Evolutionary conservation across 1,140 invertebrate species (phyloP), one percentile per base, ranked within the genome.

Genomic region (Himalopsyche phryganea): DNA sequence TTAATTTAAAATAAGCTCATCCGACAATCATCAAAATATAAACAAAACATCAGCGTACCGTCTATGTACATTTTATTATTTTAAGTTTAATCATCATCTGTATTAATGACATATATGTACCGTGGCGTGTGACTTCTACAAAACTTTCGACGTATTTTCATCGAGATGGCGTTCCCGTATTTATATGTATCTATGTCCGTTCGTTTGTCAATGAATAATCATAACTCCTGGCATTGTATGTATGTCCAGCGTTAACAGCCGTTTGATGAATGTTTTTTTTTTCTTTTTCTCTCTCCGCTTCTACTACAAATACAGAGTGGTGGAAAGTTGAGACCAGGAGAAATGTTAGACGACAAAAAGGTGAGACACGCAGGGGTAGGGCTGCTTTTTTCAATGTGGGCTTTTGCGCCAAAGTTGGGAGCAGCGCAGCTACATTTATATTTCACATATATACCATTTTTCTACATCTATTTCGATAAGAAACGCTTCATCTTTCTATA

Each of bases 301-400:
- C 23, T 28, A 28, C 23, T 19, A 28, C 20, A 52, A 35, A 47
- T 13, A 45, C 62, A 64, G 58, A 50, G 38, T 46, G 74, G 74
- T 72, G 75, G 68, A 68, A 94, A 92, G 86, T 88, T 94, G 77
- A 89, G 91, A 67, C 91, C 91, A 62, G 91, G 91, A 72, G 91
- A 94, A 84, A 88, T 94, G 77, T 71, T 90, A 79, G 91, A 93
- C 79, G 91, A 94, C 71, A 89, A 86, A 83, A 92, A 91, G 91
- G 91, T 94, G 90, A 93, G 88, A 35, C 23, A 28, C 9, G 23
- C 4, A 28, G 23, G 9, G 9, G 23, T 28, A 28, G 23, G 23
- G 23, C 3, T 28, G 23, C 23, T 28, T 28, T 28, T 28, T 28
- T 28, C 23, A 5, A 28, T 28, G 23, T 9, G 23, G 23, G 23